Evolutionary conservation across 2,888 invertebrate species (phyloP), one percentile per base, ranked within the genome.

Genomic region (Acanthopleura granulata): DNA sequence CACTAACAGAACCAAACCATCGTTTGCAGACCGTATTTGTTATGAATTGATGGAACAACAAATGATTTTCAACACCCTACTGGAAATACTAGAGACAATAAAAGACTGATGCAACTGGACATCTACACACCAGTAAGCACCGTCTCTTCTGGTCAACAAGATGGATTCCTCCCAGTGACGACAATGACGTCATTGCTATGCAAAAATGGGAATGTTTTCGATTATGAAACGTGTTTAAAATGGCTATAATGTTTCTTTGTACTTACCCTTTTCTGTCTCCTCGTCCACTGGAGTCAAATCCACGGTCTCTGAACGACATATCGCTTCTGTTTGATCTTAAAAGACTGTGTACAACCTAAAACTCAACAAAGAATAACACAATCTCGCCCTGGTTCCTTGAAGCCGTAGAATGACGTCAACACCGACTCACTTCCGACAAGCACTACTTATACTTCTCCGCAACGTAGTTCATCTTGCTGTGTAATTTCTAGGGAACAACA

Each of bases 251-350:
- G 3, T 9, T 6, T 3, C 9, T 3, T 27, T 14, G 74, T 72
- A 78, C 79, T 75, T 76, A 83, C 82, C 80, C 81, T 82, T 83
- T 83, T 74, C 87, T 81, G 62, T 86, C 86, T 51, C 85, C 83
- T 77, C 87, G 74, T n/a, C 87, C 84, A 18, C 83, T 78, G 12
- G 84, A 82, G 78, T 82, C 83, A 49, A 83, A 83, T 79, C 81
- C 82, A 82, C 87, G 80, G 70, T 85, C 87, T 82, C 85, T 86
- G 82, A 81, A 84, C 49, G 86, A 86, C 84, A 85, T 86, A 25
- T n/a, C 57, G 18, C n/a, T 12, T 57, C n/a, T 57, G 57, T 57
- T n/a, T 69, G 22, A 66, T 66, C 25, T 66, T 22, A 22, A 22
- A 66, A 66, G 25, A 22, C 22, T 27, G 29, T 66, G 66, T 66